Conservation (phyloP, 2,888 invertebrate genomes). For the Sinhomidia bicolor region DNA sequence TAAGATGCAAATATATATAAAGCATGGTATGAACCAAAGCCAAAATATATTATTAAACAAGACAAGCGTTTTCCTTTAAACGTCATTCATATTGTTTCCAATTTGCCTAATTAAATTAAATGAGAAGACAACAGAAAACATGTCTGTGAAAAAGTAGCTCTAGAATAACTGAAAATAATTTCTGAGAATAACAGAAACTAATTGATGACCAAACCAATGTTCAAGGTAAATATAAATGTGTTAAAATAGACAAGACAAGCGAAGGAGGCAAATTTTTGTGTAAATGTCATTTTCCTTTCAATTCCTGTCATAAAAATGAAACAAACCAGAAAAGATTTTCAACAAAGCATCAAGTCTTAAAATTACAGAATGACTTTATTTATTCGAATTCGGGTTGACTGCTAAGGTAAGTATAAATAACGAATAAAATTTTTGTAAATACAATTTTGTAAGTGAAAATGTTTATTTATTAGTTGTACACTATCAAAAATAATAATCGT, state of each 20-base stretch:
- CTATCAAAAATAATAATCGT: too few species aligned
- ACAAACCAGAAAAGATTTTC: not conserved
- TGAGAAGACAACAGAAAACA: constrained; percentile 46
- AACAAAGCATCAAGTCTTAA: too few species aligned
- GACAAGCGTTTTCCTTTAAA: constrained; percentile 21
- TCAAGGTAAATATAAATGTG: not conserved
- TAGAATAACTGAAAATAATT: too few species aligned
- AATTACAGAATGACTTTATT: too few species aligned
- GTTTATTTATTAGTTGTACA: too few species aligned
- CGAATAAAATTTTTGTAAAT: too few species aligned
- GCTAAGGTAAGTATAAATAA: too few species aligned
- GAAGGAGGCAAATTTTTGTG: not conserved
- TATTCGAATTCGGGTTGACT: too few species aligned
- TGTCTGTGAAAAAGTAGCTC: not conserved
- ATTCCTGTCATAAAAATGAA: not conserved
- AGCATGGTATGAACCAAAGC: not conserved
- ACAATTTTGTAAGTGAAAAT: too few species aligned
- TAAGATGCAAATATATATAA: not conserved
- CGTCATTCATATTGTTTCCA: constrained; percentile 43
- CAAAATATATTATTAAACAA: constrained; percentile 32
- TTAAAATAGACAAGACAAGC: not conserved
- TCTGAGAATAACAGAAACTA: not conserved
- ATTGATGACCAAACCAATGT: constrained; percentile 26
- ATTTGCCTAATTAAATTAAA: constrained; percentile 54
- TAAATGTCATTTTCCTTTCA: constrained; percentile 1